Evolutionary conservation across 1,140 invertebrate genomes (phyloP).

Genomic region (Phortica variegata): DNA sequence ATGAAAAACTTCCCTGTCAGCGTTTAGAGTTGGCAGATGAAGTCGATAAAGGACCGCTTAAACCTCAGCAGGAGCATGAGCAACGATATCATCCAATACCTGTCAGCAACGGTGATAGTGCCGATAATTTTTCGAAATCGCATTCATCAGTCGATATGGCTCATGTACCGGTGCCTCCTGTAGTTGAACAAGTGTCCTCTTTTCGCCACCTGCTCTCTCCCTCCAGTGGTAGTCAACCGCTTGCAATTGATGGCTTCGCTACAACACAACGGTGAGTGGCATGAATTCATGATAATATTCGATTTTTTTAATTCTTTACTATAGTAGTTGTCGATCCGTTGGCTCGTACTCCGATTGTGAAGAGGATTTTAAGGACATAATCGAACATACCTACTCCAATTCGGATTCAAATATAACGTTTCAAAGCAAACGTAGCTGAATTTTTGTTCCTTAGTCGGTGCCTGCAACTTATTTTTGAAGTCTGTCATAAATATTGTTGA

Average conservation of each 20-base stretch:
- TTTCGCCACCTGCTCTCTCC: conserved; percentile 25
- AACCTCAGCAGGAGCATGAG: no score
- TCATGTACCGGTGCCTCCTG: conserved; percentile 38
- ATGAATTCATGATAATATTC: not conserved
- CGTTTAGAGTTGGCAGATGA: conserved; percentile 1
- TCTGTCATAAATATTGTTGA: no score
- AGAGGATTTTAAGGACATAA: conserved; percentile 34
- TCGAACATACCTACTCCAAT: conserved; percentile 41
- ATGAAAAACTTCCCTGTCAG: no score
- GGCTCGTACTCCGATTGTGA: conserved; percentile 50
- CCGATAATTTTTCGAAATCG: no score
- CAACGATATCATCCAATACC: no score
- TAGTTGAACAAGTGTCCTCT: conserved; percentile 4
- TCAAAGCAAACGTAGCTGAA: conserved; percentile 39
- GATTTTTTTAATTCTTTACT: not conserved
- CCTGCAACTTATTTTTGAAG: no score
- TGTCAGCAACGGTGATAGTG: no score
- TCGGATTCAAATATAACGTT: conserved; percentile 48
- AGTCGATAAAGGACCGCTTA: conserved; percentile 15
- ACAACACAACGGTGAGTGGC: conserved; percentile 38
- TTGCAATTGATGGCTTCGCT: conserved; percentile 39
- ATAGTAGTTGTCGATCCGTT: conserved; percentile 45
- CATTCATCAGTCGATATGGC: conserved; percentile 51
- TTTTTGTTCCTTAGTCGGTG: no score
- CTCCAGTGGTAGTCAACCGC: conserved; percentile 31